Conservation (phyloP, 1,140 invertebrate genomes). For the Anagrus nilaparvatae region DNA sequence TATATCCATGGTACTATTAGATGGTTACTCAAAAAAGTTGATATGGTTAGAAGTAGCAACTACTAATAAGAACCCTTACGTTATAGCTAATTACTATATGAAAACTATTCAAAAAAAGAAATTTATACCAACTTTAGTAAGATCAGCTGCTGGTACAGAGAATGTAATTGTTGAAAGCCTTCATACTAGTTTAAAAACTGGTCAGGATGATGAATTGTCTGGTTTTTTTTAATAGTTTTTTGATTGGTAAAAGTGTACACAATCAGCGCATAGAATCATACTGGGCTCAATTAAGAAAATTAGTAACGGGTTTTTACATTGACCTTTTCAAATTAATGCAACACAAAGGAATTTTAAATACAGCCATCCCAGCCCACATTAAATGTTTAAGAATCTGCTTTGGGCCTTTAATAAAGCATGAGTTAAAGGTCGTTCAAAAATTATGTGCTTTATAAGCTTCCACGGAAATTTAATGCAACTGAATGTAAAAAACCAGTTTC, state of each 20-base stretch:
- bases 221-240: constrained; percentile 7
- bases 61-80: constrained; percentile 20
- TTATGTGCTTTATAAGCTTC: not conserved
- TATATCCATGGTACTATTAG: constrained; percentile 18
- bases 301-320: constrained; percentile 7
- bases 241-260: constrained; percentile 2
- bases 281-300: constrained; percentile 3
- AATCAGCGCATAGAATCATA: constrained; percentile 1
- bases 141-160: constrained; percentile 20
- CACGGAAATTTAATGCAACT: not conserved
- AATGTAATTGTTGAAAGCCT: constrained; percentile 6
- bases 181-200: not conserved
- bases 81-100: constrained; percentile 20
- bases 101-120: constrained; percentile 13
- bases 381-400: constrained; percentile 3
- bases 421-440: not conserved
- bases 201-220: constrained; percentile 4
- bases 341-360: constrained; percentile 1
- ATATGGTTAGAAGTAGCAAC: constrained; percentile 21
- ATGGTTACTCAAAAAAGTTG: constrained; percentile 21
- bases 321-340: too few relatives aligned
- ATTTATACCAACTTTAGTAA: constrained; percentile 15
- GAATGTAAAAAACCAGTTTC: not conserved
- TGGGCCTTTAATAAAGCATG: not conserved
- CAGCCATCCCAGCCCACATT: not conserved